Percentiles rank a stretch among this genome's conserved stretches.
Conservation (phyloP, 1,140 invertebrate genomes). For the Brachionus rubens region DNA sequence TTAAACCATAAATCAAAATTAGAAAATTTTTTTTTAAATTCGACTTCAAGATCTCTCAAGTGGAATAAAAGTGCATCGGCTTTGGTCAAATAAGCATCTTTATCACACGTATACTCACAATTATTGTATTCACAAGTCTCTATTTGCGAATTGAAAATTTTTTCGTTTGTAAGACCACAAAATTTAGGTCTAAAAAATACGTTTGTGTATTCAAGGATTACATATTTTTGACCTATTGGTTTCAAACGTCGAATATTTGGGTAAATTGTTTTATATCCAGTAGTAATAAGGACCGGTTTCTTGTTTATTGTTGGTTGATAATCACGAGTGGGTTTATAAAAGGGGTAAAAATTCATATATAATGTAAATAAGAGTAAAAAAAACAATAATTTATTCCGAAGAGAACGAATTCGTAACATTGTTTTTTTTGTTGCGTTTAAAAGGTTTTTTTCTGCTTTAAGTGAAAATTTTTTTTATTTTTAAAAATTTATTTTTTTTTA, state of each 20-base stretch:
- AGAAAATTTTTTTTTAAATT: not conserved
- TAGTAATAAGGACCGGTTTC: too few relatives aligned
- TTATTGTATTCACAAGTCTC: conserved; percentile 25
- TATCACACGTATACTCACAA: conserved; percentile 45
- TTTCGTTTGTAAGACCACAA: not conserved
- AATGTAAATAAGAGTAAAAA: too few relatives aligned
- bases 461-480: too few relatives aligned
- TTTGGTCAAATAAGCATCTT: not conserved
- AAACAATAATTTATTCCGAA: too few relatives aligned
- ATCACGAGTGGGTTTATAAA: too few relatives aligned
- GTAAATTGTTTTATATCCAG: not conserved
- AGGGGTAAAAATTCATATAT: too few relatives aligned
- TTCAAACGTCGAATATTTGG: not conserved
- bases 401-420: too few relatives aligned
- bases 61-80: conserved; percentile 35
- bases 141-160: conserved; percentile 23
- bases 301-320: too few relatives aligned
- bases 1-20: conserved; percentile 14
- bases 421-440: too few relatives aligned
- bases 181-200: conserved; percentile 34
- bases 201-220: conserved; percentile 43
- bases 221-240: not conserved
- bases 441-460: too few relatives aligned
- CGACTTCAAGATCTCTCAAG: conserved; percentile 18
- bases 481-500: too few relatives aligned